A percentile compares a stretch with the other conserved stretches of the same genome.
Evolutionary conservation across 35 echinoderm and acorn worm genomes (phyloP).

Genomic region (Eucidaris tribuloides): DNA sequence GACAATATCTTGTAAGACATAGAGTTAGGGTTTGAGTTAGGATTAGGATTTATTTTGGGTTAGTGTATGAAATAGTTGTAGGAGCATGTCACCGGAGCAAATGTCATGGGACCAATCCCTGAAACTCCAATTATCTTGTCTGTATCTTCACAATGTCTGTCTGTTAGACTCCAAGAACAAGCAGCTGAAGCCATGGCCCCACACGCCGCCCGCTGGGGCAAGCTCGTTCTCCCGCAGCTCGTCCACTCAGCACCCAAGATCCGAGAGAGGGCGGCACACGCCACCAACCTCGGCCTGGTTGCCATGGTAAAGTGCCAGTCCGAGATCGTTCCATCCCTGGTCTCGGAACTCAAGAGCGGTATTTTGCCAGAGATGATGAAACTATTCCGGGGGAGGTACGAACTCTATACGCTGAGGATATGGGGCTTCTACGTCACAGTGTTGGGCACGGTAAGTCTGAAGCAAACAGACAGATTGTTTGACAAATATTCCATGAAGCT

Average conservation of each 20-base stretch:
- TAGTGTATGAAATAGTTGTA: neutral
- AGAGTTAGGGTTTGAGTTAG: neutral
- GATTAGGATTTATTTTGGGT: neutral
- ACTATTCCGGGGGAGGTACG: constrained; percentile 69
- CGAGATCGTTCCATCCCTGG: constrained; percentile 43
- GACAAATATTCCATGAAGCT: too few relatives aligned
- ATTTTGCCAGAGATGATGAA: constrained; percentile 78
- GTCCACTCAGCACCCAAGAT: constrained; percentile 88
- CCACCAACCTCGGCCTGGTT: constrained; percentile 54
- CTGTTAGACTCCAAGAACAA: constrained; percentile 69
- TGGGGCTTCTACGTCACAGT: constrained; percentile 79
- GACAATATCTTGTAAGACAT: neutral
- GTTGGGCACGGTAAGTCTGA: constrained; percentile 72
- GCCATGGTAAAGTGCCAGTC: constrained; percentile 49
- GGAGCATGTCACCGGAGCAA: too few relatives aligned
- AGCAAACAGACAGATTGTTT: too few relatives aligned
- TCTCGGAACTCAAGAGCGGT: constrained; percentile 49
- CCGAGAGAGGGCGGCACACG: constrained; percentile 52
- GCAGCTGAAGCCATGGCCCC: constrained; percentile 65
- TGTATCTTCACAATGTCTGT: neutral
- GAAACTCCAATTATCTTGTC: neutral
- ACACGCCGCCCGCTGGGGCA: constrained; percentile 74
- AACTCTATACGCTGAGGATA: constrained; percentile 63
- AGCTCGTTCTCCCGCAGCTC: constrained; percentile 58
- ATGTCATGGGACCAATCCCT: too few relatives aligned